These are phyloP conservation scores for Eriocheir sinensis DNA, from an alignment of 1,140 invertebrate species.

Conservation along the genomic window DNA sequence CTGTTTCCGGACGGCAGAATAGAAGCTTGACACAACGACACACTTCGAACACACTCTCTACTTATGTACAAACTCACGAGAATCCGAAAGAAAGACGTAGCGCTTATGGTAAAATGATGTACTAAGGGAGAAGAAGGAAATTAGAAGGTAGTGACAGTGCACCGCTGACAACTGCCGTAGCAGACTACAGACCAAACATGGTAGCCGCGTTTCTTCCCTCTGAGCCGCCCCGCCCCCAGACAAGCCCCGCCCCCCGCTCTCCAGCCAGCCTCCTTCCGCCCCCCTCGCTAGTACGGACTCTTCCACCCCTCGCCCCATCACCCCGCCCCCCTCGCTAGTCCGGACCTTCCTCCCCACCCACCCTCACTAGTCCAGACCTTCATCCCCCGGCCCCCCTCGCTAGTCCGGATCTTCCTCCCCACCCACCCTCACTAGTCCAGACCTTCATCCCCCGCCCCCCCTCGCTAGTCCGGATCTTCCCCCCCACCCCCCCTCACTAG, in stretches of 20 bases:
- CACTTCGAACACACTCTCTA: constrained; percentile 51
- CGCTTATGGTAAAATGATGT: neutral
- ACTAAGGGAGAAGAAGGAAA: constrained; percentile 45
- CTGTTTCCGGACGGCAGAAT: constrained; percentile 40
- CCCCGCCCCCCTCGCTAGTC: neutral
- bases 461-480: too few relatives aligned
- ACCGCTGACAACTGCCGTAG: constrained; percentile 65
- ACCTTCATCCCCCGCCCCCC: too few relatives aligned
- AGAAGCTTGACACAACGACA: constrained; percentile 47
- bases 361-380: neutral
- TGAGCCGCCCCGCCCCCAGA: neutral
- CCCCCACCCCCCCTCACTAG: neutral
- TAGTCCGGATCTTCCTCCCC: neutral
- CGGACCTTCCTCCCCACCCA: neutral
- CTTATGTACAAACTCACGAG: constrained; percentile 33
- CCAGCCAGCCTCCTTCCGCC: constrained; percentile 39
- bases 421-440: too few relatives aligned
- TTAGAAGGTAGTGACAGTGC: constrained; percentile 27
- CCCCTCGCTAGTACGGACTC: too few relatives aligned
- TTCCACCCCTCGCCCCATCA: neutral
- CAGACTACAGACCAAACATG: constrained; percentile 67
- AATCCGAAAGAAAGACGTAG: constrained; percentile 35
- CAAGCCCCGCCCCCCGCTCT: constrained; percentile 28
- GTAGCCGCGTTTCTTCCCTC: constrained; percentile 47
- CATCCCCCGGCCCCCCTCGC: neutral